Evolutionary conservation across 2,797 vertebrate species (phyloP), one percentile per base, ranked within the genome.

Genomic region (Coregonus sp.): DNA sequence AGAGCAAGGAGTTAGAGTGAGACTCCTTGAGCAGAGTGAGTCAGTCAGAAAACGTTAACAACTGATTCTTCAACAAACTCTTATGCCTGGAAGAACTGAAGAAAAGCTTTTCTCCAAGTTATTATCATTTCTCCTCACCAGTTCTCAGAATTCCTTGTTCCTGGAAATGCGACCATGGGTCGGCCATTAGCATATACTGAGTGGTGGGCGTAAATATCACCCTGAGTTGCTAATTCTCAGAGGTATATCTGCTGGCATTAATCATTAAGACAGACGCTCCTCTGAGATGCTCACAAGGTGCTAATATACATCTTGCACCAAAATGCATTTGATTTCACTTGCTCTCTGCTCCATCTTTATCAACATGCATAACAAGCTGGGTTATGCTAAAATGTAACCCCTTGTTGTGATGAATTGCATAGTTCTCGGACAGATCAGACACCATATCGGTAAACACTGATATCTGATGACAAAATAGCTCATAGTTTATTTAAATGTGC

Each of bases 231-330:
- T 89, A 92, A 93, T 92, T 90, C 94, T 94, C 91, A 75, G 82
- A 93, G 93, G 93, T 87, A 86, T 93, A 80, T 73, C 82, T 86
- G 85, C 88, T 79, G 82, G 79, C 87, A 94, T 94, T 92, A 95
- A 94, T 95, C 93, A 95, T 94, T 92, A 93, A 90, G 93, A 94
- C 92, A 94, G 92, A 89, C 91, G 87, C 89, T 94, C 94, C 94
- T 93, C 80, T 35, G 93, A 95, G 94, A 94, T 92, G 87, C 89
- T 18, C n/a, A 61, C n/a, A 75, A 70, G 84, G 91, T 87, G 89
- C 92, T 92, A 88, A 89, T 79, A 90, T 86, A 88, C 86, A 86
- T 89, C 88, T 88, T 78, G 85, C 80, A 86, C 87, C 86, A 86
- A 89, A 91, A 90, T 73, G 80, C 87, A 84, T 89, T 91, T 90